phyloP scores from a whole-genome alignment of 2,113 vertebrate species.

The Aspiorhynchus laticeps region DNA sequence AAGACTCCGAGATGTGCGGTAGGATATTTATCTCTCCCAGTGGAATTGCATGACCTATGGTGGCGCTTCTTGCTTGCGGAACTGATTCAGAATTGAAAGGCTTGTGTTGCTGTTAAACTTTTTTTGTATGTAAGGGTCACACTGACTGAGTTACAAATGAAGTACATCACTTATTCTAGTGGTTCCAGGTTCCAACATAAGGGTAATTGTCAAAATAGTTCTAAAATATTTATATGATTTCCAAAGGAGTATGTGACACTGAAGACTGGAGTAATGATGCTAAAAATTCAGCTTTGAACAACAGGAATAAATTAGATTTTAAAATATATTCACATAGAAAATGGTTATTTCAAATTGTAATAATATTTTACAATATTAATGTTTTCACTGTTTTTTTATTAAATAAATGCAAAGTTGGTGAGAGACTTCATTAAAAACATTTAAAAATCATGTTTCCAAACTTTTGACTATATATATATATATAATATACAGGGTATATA shows the following conservation, averaged over 20 bases:
- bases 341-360: no score
- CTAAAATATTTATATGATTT: no score
- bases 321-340: no score
- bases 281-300: not conserved
- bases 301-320: no score
- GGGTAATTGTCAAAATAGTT: not conserved
- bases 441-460: no score
- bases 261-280: not conserved
- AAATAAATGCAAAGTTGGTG: no score
- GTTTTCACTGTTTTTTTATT: no score
- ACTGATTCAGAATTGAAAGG: not conserved
- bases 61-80: not conserved
- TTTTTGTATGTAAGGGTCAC: not conserved
- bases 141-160: not conserved
- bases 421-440: no score
- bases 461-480: no score
- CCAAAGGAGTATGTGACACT: not conserved
- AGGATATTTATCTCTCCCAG: constrained; percentile 58
- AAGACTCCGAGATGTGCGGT: constrained; percentile 93
- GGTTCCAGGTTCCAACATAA: not conserved
- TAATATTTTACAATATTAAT: no score
- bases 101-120: no score
- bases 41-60: constrained; percentile 37
- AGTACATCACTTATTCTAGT: not conserved
- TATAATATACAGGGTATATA: no score